Base-by-base conservation (phyloP, 2,888 invertebrate genomes). In the Rhagonycha fulva region DNA sequence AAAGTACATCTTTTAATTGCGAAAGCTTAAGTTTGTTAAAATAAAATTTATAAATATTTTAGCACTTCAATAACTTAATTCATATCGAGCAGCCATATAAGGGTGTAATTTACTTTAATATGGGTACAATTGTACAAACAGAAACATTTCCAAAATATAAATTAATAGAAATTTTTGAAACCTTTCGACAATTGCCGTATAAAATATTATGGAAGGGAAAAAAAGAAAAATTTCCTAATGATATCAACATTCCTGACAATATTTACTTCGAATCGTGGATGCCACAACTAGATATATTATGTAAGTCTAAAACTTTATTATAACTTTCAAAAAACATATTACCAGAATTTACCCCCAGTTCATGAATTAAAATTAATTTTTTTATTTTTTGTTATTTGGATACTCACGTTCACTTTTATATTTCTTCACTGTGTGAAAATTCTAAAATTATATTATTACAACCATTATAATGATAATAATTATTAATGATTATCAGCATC, bases 81-180 rank as follows among this genome's bases (percentile, higher is more conserved):
- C 77, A 82, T 63, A 81, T 81, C n/a, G 78, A 82, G n/a, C 68
- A 79, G 62, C 19, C 67, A 24, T 76, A 63, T 19, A 80, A 84
- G 14, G 87, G 87, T 7, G 88, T 91, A 28, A 89, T 92, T 75
- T 91, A 90, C 82, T 90, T 91, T 87, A 90, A 90, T 79, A 90
- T 91, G 81, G 91, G 91, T 10, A 91, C 91, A 4, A 90, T 91
- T 89, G 87, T 92, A 1, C 85, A 89, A 23, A 89, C 90, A 61
- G 91, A 91, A 83, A 89, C 89, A 0, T 89, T 91, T 78, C 89
- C 91, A 0, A 85, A 84, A 47, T 86, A 88, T 14, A 89, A 86
- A 78, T 82, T 90, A 68, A 85, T 88, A 76, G 87, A 87, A 71
- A 89, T 92, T 80, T 89, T 91, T 79, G 85, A 86, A 28, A 90